A percentile compares a stretch with the other conserved stretches of the same genome.
Conservation (phyloP, 1,140 invertebrate genomes). For the Acyrthosiphon pisum region DNA sequence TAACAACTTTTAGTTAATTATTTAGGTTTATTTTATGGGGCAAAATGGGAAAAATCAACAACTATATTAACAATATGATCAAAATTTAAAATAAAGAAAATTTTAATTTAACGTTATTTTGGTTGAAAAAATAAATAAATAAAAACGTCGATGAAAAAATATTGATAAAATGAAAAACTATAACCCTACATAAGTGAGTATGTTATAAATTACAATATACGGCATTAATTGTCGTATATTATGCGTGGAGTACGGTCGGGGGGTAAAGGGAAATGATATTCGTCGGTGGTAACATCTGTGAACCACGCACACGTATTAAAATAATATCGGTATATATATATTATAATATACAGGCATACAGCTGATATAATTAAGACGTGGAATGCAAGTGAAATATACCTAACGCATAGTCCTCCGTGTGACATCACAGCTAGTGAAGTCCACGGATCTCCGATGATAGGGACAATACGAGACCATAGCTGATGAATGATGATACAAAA, state of each 20-base stretch:
- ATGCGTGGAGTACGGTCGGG: not conserved
- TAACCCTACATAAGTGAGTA: not conserved
- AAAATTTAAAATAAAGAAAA: no score
- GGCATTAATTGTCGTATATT: not conserved
- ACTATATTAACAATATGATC: no score
- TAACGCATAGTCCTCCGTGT: not conserved
- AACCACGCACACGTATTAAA: not conserved
- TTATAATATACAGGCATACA: not conserved
- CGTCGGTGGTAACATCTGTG: not conserved
- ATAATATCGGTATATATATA: not conserved
- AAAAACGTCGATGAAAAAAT: no score
- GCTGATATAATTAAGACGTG: not conserved
- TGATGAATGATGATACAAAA: not conserved
- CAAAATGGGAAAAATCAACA: no score
- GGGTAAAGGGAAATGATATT: not conserved
- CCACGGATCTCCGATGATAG: not conserved
- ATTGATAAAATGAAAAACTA: no score
- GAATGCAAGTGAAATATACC: not conserved
- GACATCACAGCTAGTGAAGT: not conserved
- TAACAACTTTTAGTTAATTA: no score
- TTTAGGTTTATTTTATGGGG: no score
- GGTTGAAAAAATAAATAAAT: no score
- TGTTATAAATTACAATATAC: slow-evolving; percentile 9
- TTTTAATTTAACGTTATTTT: no score
- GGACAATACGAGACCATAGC: no score